phyloP scores from a whole-genome alignment of 2,113 vertebrate genomes.

The Phocoena sinus region DNA sequence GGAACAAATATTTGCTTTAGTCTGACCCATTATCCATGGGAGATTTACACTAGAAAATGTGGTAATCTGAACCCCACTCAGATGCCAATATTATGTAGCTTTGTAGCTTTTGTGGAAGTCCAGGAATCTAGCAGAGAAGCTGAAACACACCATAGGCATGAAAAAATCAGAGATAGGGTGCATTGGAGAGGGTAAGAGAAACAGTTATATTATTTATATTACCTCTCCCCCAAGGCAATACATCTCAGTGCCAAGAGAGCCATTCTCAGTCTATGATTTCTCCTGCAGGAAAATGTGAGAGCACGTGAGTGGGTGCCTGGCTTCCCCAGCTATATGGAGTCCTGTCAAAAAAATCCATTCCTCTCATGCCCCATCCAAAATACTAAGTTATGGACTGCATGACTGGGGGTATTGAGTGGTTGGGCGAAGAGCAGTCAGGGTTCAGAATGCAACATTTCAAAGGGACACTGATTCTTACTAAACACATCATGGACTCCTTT shows the following conservation, averaged over 20 bases:
- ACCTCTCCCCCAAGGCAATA: not conserved
- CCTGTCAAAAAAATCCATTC: not conserved
- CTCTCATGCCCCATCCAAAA: not conserved
- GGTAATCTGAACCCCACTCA: slow-evolving; percentile 21
- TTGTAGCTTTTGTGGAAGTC: not conserved
- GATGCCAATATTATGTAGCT: slow-evolving; percentile 38
- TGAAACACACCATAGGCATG: not conserved
- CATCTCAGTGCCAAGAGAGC: not conserved
- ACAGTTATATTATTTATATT: not conserved
- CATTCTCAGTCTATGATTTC: not conserved
- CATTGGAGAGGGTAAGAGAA: not conserved
- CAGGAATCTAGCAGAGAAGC: not conserved
- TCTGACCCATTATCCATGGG: not conserved
- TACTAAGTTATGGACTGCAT: not conserved
- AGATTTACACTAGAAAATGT: slow-evolving; percentile 40
- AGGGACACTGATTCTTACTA: not conserved
- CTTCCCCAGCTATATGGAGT: not conserved
- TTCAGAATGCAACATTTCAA: not conserved
- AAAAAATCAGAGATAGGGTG: not conserved
- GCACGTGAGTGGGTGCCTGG: not conserved
- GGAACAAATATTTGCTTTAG: not conserved
- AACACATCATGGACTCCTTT: not conserved
- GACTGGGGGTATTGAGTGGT: not conserved
- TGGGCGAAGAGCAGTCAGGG: not conserved
- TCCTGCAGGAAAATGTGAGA: not conserved